Evolutionary conservation across 2,113 vertebrate genomes (phyloP).

Genomic region (Arenaria interpres): DNA sequence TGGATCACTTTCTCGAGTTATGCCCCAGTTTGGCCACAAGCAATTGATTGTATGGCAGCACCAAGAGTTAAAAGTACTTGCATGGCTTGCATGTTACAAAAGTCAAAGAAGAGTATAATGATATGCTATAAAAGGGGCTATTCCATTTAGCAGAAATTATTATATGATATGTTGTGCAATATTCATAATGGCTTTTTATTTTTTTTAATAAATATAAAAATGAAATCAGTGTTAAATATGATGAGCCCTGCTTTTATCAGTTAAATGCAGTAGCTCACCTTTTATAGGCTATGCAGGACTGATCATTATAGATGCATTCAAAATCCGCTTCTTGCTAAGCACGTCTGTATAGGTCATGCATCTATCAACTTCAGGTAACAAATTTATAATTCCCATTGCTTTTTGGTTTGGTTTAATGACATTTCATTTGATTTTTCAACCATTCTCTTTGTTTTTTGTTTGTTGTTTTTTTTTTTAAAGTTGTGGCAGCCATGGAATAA

Average conservation of each 20-base stretch:
- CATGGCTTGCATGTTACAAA: not conserved
- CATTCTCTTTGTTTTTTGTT: rapidly evolving
- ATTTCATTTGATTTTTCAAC: not conserved
- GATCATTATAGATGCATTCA: not conserved
- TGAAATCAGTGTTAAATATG: not conserved
- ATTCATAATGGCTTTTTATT: not conserved
- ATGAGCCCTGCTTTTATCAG: not conserved
- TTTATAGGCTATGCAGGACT: not conserved
- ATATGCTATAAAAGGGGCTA: not conserved
- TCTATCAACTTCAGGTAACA: not conserved
- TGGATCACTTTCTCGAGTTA: not conserved
- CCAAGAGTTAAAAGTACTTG: not conserved
- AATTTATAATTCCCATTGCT: not conserved
- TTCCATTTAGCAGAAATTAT: not conserved
- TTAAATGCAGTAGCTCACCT: not conserved
- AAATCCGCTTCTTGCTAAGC: not conserved
- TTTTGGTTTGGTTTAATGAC: not conserved
- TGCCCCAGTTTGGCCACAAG: not conserved
- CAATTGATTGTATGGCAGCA: not conserved
- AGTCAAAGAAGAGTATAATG: not conserved
- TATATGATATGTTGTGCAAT: not conserved
- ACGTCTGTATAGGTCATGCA: not conserved
- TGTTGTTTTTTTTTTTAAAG: not conserved
- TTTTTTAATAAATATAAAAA: slow-evolving; percentile 35
- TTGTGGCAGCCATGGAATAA: not conserved